A percentile compares a stretch with the other conserved stretches of the same genome.
Conservation (phyloP, 2,888 invertebrate genomes). For the Axea sp. region DNA sequence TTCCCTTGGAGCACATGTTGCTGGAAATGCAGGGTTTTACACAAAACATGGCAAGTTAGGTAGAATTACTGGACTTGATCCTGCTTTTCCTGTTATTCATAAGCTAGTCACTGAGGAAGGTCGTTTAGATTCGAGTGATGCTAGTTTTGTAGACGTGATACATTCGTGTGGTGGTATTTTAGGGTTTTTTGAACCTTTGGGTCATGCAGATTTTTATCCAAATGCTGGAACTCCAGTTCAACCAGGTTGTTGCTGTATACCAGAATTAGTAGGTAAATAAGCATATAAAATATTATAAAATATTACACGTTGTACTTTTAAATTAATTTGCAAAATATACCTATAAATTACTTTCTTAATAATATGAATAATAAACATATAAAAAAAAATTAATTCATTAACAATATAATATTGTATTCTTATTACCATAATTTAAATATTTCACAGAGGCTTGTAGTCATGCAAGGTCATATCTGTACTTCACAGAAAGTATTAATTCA, state of each 20-base stretch:
- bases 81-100: slow-evolving; percentile 79
- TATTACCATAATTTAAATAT: too few species aligned
- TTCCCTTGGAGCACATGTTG: slow-evolving; percentile 78
- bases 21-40: slow-evolving; percentile 73
- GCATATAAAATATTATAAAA: neutral
- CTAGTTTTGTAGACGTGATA: slow-evolving; percentile 78
- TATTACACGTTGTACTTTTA: too few species aligned
- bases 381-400: too few species aligned
- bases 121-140: slow-evolving; percentile 75
- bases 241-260: slow-evolving; percentile 77
- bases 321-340: too few species aligned
- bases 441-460: slow-evolving; percentile 80
- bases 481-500: slow-evolving; percentile 79
- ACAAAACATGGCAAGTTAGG: slow-evolving; percentile 74
- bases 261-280: slow-evolving; percentile 74
- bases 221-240: slow-evolving; percentile 78
- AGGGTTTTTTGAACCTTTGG: slow-evolving; percentile 75
- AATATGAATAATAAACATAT: too few species aligned
- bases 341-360: too few species aligned
- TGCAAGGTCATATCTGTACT: slow-evolving; percentile 79
- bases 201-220: slow-evolving; percentile 78
- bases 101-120: slow-evolving; percentile 68
- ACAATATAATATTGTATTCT: too few species aligned
- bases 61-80: slow-evolving; percentile 80
- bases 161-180: slow-evolving; percentile 79